Base-by-base conservation (phyloP, 2,888 invertebrate species). In the Ornithoptera alexandrae region DNA sequence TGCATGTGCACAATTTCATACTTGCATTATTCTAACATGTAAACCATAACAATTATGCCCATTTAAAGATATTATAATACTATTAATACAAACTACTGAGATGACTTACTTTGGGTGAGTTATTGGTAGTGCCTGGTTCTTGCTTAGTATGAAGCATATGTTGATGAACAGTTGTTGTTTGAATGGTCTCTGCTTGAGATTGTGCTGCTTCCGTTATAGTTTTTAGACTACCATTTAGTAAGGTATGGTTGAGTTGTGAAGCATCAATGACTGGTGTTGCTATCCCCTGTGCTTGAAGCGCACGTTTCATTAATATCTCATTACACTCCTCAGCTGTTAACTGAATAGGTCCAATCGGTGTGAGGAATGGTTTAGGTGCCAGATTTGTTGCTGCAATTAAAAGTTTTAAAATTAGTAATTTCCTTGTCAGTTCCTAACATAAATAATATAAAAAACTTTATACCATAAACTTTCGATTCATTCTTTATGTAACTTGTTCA, bases 321-420 rank as follows among this genome's bases (percentile, higher is more conserved):
- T 96, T 96, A 89, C 95, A 96, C 93, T 96, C 96, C 84, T 96
- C 96, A 1, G 95, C 95, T 0, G 96, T 96, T 22, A 96, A 87
- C 81, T 96, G 96, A 73, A 96, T 90, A 10, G 96, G 95, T 62
- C 96, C 96, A 67, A 96, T 89, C 5, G 95, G 95, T 72, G 95
- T 95, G 94, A 95, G 94, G 81, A 95, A 96, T 74, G 95, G 95
- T 81, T 95, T 94, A 68, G 90, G 82, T 70, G 89, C 80, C 68
- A 93, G 76, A 75, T 89, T 90, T 70, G 89, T 80, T 69, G 92
- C 91, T 92, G 88, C 64, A 84, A 88, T 69, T 58, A 76, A 30
- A 30, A 72, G 18, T 46, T 46, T 46, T 46, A 15, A 46, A 12
- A 46, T 46, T 15, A 46, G 12, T 46, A 46, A 46, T 46, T 46